These are phyloP conservation scores for Anneissia japonica DNA, from an alignment of 35 echinoderm and acorn worm species.

Conservation along the genomic window DNA sequence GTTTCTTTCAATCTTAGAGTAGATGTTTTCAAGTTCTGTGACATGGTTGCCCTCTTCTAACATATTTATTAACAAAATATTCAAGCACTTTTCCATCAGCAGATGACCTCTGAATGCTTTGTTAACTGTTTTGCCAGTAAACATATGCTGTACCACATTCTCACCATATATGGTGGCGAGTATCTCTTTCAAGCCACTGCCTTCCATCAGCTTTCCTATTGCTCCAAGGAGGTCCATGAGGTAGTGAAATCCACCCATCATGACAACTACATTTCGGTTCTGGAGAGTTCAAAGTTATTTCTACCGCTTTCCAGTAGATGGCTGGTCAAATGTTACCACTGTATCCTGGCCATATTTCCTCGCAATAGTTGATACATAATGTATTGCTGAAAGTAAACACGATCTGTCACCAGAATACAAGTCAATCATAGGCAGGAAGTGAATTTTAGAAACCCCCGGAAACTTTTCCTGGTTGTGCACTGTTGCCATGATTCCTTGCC, in stretches of 20 bases:
- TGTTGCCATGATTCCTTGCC: too few species aligned
- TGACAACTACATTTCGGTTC: too few species aligned
- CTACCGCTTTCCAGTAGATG: conserved; percentile 35
- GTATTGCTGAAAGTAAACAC: conserved; percentile 21
- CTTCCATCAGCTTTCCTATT: conserved; percentile 9
- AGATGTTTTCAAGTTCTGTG: too few species aligned
- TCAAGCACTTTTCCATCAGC: conserved; percentile 6
- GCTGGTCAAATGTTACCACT: conserved; percentile 44
- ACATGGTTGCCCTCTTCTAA: not conserved
- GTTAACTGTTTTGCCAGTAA: conserved; percentile 19
- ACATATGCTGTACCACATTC: conserved; percentile 17
- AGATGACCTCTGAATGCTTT: conserved; percentile 24
- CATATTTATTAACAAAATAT: not conserved
- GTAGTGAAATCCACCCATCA: not conserved
- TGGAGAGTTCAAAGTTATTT: too few species aligned
- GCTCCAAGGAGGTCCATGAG: conserved; percentile 17
- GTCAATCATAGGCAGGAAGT: conserved; percentile 41
- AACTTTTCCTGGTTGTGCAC: too few species aligned
- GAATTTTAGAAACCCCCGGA: too few species aligned
- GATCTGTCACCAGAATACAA: conserved; percentile 31
- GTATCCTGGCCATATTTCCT: conserved; percentile 1
- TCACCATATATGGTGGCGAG: conserved; percentile 1
- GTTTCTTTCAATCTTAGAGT: too few species aligned
- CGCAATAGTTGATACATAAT: conserved; percentile 1
- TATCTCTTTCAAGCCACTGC: conserved; percentile 3